These are phyloP conservation scores for Sitta europaea DNA, from an alignment of 2,113 vertebrate species.

Conservation along the genomic window DNA sequence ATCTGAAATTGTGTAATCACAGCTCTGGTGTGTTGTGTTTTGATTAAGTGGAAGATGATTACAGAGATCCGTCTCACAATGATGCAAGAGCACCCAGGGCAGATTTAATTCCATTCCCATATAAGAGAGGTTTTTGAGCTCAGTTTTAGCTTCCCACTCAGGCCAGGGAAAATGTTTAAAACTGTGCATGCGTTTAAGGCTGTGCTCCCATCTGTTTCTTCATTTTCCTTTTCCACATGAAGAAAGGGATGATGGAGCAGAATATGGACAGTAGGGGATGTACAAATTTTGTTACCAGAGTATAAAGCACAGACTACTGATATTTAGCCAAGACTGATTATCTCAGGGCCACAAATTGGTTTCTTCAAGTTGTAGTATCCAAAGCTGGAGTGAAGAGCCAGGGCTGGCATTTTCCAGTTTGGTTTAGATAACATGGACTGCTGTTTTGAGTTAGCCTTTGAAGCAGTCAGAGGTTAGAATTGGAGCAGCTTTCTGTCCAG, in stretches of 20 bases:
- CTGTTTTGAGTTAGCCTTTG: background rate
- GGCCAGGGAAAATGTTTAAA: background rate
- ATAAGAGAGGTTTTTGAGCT: background rate
- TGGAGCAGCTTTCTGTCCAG: background rate
- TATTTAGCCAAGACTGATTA: background rate
- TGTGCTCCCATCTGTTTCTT: background rate
- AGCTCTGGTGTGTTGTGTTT: background rate
- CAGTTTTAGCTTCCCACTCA: background rate
- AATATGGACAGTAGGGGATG: accelerated
- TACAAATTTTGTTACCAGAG: background rate
- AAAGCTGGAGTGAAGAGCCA: background rate
- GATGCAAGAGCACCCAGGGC: background rate
- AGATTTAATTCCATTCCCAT: background rate
- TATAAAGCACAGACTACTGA: background rate
- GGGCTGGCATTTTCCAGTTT: background rate
- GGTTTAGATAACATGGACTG: background rate
- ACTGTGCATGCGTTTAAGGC: background rate
- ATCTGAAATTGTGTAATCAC: constrained; percentile 39
- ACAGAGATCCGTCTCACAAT: background rate
- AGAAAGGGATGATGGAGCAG: background rate
- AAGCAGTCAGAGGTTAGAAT: background rate
- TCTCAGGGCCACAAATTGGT: background rate
- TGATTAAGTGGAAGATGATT: constrained; percentile 49
- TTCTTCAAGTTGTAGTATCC: background rate
- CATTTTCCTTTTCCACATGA: background rate